Base-by-base conservation (phyloP, 1,140 invertebrate species). In the Limonius californicus region DNA sequence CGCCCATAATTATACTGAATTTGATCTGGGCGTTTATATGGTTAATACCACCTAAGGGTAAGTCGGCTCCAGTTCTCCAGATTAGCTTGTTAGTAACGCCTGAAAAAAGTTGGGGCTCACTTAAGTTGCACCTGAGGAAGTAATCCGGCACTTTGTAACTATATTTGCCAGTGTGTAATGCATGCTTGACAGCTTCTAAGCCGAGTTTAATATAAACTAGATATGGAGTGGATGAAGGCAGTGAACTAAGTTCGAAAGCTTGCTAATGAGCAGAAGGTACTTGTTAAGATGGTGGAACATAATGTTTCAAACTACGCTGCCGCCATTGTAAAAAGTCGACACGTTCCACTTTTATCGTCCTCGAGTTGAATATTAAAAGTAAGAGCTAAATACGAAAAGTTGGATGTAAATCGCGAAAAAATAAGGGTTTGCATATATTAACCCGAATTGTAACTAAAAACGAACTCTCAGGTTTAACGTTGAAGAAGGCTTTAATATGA, bases 131-230 rank as follows among this genome's bases (percentile, higher is more conserved):
- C 42, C 42, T 18, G 42, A 45, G 23, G 23, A 27, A 45, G 42
- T 15, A 45, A 45, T 45, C 16, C 16, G 16, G n/a, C 16, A 45
- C 42, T 45, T 45, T 45, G 42, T 4, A 45, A n/a, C 42, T 45
- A 45, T 45, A 45, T 45, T 15, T 45, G 16, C 42, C 14, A 45
- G 16, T 15, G 42, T 45, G 16, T 45, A 45, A 18, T 45, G 16
- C 16, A 45, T 18, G 42, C 42, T 45, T 45, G 42, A 45, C 42
- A 45, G 16, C 42, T 6, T 15, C 42, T 45, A 45, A 45, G 42
- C 16, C n/a, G 42, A 27, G 42, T 45, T 45, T 45, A 45, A 45
- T 45, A 45, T 18, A 45, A 45, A 45, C 16, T 45, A 18, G 42
- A 15, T 45, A 45, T 18, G 42, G n/a, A 18, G 42, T 18, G 42